Base-by-base conservation (phyloP, 2,888 invertebrate species). In the Drosophila sordidapex region DNA sequence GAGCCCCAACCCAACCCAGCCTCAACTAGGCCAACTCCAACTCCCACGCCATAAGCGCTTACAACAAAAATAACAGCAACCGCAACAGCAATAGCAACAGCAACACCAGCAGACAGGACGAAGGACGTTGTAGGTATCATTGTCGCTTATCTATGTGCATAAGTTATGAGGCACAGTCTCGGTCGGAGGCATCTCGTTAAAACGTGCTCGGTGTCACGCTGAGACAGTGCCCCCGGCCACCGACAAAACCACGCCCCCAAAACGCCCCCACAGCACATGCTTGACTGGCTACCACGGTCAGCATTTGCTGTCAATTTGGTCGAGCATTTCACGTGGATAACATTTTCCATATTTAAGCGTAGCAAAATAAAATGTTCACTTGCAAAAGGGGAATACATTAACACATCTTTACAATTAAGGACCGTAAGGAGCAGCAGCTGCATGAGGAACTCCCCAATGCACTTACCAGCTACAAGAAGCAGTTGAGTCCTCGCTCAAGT, bases 331-430 rank as follows among this genome's bases (percentile, higher is more conserved):
- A 81, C 62, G 79, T 77, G 65, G 49, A 76, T 75, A 81, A 73
- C 72, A 81, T 74, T 81, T 85, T 81, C 77, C 79, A 76, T 83
- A 83, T 81, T 81, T 81, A 74, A 90, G 69, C 80, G 70, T 57
- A 61, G 21, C 73, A 61, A 81, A 86, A 86, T 89, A 87, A 89
- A 87, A 87, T 87, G 81, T 87, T 76, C 76, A 83, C 83, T 75
- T 66, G 74, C 88, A 61, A 70, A 90, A 89, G 78, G 82, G 84
- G 87, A 84, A 87, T 87, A 89, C 89, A 90, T 88, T 88, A 90
- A 90, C 89, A 90, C 87, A 88, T 87, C 85, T 80, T 88, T 79
- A 89, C 90, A 88, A 88, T 89, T 88, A 88, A 81, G 85, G 71
- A 73, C 65, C 70, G 70, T 48, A 53, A 53, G 68, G 49, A 71